Evolutionary conservation across 1,140 invertebrate species (phyloP).

Genomic region (Chlorops oryzae): DNA sequence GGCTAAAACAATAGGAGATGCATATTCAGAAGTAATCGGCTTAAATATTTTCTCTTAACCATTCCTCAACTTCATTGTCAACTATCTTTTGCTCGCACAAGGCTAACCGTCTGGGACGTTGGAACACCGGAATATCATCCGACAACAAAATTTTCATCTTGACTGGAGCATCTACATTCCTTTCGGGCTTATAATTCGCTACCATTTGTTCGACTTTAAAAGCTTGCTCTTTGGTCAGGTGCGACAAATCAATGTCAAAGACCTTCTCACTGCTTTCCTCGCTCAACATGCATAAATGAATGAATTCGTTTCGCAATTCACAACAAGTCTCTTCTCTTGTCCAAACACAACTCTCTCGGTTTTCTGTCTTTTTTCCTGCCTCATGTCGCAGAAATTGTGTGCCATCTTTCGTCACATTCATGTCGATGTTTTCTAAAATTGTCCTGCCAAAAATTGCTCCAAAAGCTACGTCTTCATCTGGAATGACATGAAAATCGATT

Average conservation of each 20-base stretch:
- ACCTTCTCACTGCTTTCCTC: not conserved
- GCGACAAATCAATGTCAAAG: not conserved
- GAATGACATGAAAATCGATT: conserved; percentile 11
- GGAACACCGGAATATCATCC: not conserved
- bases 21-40: not conserved
- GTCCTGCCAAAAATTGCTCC: conserved; percentile 10
- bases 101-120: conserved; percentile 1
- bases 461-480: conserved; percentile 12
- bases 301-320: not conserved
- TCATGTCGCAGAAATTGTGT: not conserved
- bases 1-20: conserved; percentile 35
- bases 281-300: not conserved
- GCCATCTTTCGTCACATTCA: conserved; percentile 1
- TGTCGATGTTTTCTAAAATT: conserved; percentile 2
- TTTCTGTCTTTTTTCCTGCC: too few species aligned
- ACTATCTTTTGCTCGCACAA: not conserved
- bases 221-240: not conserved
- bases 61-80: not conserved
- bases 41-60: conserved; percentile 9
- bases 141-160: conserved; percentile 1
- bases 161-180: not conserved
- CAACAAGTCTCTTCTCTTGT: not conserved
- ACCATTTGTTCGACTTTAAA: not conserved
- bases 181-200: not conserved
- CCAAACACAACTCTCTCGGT: too few species aligned